A percentile compares a stretch with the other conserved stretches of the same genome.
These are phyloP conservation scores for Melanchra persicariae DNA, from an alignment of 2,888 invertebrate species.

Conservation along the genomic window DNA sequence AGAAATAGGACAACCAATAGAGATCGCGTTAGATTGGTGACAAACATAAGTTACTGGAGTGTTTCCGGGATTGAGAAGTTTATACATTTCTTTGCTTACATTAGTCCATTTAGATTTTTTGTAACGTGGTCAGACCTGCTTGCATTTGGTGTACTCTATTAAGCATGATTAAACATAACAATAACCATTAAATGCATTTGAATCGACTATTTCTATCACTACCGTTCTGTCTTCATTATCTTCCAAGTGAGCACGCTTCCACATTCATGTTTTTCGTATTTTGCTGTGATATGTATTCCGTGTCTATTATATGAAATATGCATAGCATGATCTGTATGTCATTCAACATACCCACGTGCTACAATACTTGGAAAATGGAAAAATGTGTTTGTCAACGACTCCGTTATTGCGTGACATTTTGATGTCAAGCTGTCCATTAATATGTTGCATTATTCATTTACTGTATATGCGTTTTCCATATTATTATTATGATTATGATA, in stretches of 20 bases:
- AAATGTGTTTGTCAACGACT: conserved; percentile 44
- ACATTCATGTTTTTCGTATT: conserved; percentile 48
- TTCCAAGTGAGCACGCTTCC: conserved; percentile 19
- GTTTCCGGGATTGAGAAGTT: conserved; percentile 48
- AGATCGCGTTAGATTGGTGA: conserved; percentile 53
- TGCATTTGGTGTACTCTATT: neutral
- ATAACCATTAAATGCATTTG: conserved; percentile 15
- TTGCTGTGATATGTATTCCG: conserved; percentile 55
- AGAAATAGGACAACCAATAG: conserved; percentile 37
- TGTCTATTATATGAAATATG: conserved; percentile 61
- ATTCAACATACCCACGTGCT: conserved; percentile 53
- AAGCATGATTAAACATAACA: conserved; percentile 30
- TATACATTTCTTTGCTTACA: conserved; percentile 28
- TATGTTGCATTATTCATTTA: conserved; percentile 55
- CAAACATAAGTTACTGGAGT: conserved; percentile 40
- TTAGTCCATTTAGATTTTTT: conserved; percentile 1
- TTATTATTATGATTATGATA: conserved; percentile 1
- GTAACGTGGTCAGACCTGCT: neutral
- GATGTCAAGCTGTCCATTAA: conserved; percentile 37
- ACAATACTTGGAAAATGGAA: conserved; percentile 59
- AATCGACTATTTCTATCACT: conserved; percentile 18
- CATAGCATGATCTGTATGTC: conserved; percentile 62
- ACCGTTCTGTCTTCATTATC: conserved; percentile 32
- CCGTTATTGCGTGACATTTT: conserved; percentile 62
- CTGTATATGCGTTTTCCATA: conserved; percentile 13